Evolutionary conservation across 2,113 vertebrate species (phyloP), one percentile per base, ranked within the genome.

Genomic region (Antigone vipio): DNA sequence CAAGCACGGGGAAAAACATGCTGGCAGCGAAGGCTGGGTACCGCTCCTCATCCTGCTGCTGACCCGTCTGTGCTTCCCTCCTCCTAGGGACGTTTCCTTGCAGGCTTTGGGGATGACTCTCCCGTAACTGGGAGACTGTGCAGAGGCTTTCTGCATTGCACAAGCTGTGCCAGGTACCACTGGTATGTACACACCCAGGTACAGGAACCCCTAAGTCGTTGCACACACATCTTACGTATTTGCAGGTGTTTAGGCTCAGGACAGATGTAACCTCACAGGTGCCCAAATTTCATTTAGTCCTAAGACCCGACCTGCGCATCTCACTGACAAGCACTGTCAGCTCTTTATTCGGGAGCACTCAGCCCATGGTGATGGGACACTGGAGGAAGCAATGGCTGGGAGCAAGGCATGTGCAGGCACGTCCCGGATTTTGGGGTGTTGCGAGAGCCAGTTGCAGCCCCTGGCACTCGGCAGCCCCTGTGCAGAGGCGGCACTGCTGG

Each of bases 121-220:
- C 40, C 45, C 34, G 4, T 58, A 44, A 74, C 26, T 42, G 42
- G 8, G 17, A 66, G 56, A 52, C 11, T 6, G 3, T 18, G 35
- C 38, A 29, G 66, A 62, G 30, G 56, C 12, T 75, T 71, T 62
- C 50, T 7, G 2, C 45, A 24, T 34, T 15, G 29, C 56, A 32
- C 0, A 0, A 74, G 72, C 34, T 40, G 52, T 1, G 2, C 38
- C 35, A 11, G 27, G n/a, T 45, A 21, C 27, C 9, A 4, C 60
- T 17, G 6, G 34, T 23, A 15, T 0, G 0, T n/a, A 47, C 12
- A 13, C 8, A 44, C 13, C 16, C 3, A 0, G 7, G 6, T 26
- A 13, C 29, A 32, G 35, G n/a, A 60, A 34, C 18, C 27, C 4
- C 0, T 12, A 44, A 1, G 0, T 27, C 58, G 1, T 34, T 80